Evolutionary conservation across 2,888 invertebrate species (phyloP).

Genomic region (Philonicus albiceps): DNA sequence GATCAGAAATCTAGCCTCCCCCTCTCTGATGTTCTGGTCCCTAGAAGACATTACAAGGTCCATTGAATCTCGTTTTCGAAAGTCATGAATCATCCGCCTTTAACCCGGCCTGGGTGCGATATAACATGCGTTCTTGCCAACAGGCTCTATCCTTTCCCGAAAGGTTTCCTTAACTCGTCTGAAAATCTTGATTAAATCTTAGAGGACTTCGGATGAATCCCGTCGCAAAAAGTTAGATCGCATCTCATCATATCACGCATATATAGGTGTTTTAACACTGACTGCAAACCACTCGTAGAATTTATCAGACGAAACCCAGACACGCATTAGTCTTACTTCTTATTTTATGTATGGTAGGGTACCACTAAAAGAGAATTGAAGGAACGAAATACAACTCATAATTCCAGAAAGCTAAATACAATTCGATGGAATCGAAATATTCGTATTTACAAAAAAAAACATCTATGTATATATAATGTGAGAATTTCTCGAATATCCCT

Average conservation of each 20-base stretch:
- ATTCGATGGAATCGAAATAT: too few species aligned
- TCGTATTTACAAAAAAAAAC: too few species aligned
- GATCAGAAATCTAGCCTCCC: not conserved
- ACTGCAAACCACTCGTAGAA: not conserved
- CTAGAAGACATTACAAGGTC: not conserved
- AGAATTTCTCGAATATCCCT: too few species aligned
- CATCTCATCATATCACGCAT: not conserved
- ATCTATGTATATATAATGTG: too few species aligned
- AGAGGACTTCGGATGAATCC: not conserved
- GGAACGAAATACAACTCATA: not conserved
- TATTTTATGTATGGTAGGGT: not conserved
- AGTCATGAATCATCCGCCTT: not conserved
- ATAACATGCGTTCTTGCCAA: not conserved
- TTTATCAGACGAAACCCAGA: not conserved
- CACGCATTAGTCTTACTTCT: not conserved
- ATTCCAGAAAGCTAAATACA: too few species aligned
- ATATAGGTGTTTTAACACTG: not conserved
- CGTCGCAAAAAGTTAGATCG: not conserved
- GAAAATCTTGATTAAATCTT: not conserved
- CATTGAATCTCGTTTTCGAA: constrained; percentile 12
- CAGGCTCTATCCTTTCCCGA: not conserved
- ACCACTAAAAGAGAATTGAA: not conserved
- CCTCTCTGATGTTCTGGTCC: not conserved
- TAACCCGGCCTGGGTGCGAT: not conserved
- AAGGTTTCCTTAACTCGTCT: not conserved